A percentile compares a stretch with the other conserved stretches of the same genome.
These are phyloP conservation scores for Amblyopsis rosae DNA, from an alignment of 2,113 vertebrate genomes.

Conservation along the genomic window DNA sequence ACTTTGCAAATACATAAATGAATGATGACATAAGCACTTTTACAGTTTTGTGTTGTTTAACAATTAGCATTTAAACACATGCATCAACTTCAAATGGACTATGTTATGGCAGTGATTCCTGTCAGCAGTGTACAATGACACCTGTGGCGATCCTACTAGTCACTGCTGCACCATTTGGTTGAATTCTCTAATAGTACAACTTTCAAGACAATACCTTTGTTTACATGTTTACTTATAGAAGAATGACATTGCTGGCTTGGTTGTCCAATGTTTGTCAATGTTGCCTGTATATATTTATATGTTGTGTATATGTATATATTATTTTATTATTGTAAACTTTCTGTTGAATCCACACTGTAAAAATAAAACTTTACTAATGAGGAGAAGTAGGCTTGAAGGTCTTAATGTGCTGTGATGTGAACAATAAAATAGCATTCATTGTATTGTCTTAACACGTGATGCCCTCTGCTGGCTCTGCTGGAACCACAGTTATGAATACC, in stretches of 20 bases:
- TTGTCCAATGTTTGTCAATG: constrained; percentile 42
- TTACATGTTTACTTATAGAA: constrained; percentile 61
- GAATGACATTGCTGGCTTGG: constrained; percentile 25
- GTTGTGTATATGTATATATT: constrained; percentile 57
- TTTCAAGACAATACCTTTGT: constrained; percentile 31
- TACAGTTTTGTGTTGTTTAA: constrained; percentile 42
- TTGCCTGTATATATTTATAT: constrained; percentile 70
- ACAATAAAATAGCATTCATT: not conserved
- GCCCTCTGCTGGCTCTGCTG: constrained; percentile 38
- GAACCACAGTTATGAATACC: not conserved
- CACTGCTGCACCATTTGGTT: constrained; percentile 24
- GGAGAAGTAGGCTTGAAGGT: constrained; percentile 1
- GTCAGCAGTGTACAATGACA: constrained; percentile 33
- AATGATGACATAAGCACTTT: constrained; percentile 68
- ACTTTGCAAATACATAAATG: constrained; percentile 52
- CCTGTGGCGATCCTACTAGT: constrained; percentile 21
- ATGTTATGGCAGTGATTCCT: constrained; percentile 24
- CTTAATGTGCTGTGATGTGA: not conserved
- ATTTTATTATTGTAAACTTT: constrained; percentile 67
- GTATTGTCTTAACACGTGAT: not conserved
- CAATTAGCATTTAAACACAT: constrained; percentile 19
- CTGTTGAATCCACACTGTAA: constrained; percentile 43
- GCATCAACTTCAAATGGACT: constrained; percentile 31
- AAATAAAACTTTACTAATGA: constrained; percentile 62
- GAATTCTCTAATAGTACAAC: constrained; percentile 25